Percentiles rank a stretch among this genome's conserved stretches.
Conservation (phyloP, 2,797 vertebrate species). For the Morus bassanus region DNA sequence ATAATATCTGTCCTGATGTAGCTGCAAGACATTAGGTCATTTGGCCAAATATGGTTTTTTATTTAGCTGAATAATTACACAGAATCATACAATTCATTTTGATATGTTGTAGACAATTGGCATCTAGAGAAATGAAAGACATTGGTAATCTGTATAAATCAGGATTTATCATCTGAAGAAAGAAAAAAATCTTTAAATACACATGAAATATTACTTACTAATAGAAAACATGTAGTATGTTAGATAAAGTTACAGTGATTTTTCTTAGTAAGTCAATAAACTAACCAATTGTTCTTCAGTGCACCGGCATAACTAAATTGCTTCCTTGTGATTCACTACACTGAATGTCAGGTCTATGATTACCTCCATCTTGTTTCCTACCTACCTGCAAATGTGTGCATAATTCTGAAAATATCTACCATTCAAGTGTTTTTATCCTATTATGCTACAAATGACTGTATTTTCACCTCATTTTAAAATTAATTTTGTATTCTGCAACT, state of each 20-base stretch:
- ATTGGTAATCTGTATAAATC: not conserved
- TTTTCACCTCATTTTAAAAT: not conserved
- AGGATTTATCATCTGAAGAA: not conserved
- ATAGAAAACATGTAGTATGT: not conserved
- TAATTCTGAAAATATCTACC: not conserved
- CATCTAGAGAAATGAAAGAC: not conserved
- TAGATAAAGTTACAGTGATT: not conserved
- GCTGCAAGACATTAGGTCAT: not conserved
- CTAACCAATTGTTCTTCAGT: not conserved
- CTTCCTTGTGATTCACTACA: not conserved
- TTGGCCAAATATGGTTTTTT: not conserved
- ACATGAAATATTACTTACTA: not conserved
- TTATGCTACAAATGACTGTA: not conserved
- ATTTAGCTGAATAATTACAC: not conserved
- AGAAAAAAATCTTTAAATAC: not conserved
- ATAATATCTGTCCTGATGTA: not conserved
- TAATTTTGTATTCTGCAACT: not conserved
- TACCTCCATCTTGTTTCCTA: not conserved
- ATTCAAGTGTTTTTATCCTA: not conserved
- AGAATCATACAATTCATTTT: not conserved
- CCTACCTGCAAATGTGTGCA: not conserved
- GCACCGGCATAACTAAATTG: not conserved
- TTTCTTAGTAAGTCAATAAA: not conserved
- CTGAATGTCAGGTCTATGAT: not conserved
- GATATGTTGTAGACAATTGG: not conserved